These are phyloP conservation scores for Malacoctenus gilli DNA, from an alignment of 2,797 vertebrate genomes.

Conservation along the genomic window DNA sequence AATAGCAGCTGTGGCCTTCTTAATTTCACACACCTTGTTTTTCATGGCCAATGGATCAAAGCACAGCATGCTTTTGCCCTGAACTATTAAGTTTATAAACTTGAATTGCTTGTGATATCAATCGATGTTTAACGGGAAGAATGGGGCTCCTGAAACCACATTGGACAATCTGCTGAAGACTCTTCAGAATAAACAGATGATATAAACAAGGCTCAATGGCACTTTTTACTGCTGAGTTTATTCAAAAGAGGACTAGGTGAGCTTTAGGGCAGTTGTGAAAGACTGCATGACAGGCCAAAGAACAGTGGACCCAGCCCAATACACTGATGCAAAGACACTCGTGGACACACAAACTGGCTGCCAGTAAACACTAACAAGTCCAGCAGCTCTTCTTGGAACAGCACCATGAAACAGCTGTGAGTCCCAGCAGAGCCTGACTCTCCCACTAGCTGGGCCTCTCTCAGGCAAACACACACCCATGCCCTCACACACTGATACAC, in stretches of 20 bases:
- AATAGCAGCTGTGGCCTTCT: background rate
- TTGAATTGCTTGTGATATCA: background rate
- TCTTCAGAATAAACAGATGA: no score
- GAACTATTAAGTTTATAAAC: background rate
- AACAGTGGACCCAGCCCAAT: slow-evolving; percentile 54
- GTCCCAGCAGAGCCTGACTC: slow-evolving; percentile 76
- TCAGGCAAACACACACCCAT: slow-evolving; percentile 68
- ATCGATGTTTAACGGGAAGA: background rate
- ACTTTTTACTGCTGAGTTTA: slow-evolving; percentile 11
- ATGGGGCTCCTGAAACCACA: background rate
- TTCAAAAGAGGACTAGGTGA: slow-evolving; percentile 32
- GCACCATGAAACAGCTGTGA: slow-evolving; percentile 78
- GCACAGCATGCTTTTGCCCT: background rate
- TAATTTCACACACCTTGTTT: background rate
- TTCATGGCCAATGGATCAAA: background rate
- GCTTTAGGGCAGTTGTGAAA: slow-evolving; percentile 35
- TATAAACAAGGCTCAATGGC: slow-evolving; percentile 11
- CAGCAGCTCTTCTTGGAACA: slow-evolving; percentile 80
- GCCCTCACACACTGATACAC: slow-evolving; percentile 63
- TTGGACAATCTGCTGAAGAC: background rate
- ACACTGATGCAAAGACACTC: slow-evolving; percentile 48
- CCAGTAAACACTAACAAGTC: slow-evolving; percentile 81
- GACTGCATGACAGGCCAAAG: slow-evolving; percentile 41
- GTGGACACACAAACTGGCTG: slow-evolving; percentile 64
- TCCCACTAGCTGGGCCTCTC: slow-evolving; percentile 75